Percentiles rank a stretch among this genome's conserved stretches.
phyloP scores from a whole-genome alignment of 2,888 invertebrate genomes.

The Parnassius apollo region DNA sequence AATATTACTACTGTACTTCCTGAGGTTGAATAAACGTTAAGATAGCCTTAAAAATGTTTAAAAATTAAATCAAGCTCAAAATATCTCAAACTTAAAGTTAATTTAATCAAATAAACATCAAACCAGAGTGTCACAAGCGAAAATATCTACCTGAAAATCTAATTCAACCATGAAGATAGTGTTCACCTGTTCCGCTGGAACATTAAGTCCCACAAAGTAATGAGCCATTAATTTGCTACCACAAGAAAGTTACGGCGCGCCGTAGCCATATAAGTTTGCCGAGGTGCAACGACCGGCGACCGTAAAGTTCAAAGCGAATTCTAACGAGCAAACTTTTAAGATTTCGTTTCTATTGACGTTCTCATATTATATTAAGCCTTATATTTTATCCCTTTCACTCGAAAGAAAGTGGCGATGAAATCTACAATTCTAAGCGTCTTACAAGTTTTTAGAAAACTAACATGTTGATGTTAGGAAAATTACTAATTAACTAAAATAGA shows the following conservation, averaged over 20 bases:
- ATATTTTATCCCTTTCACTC: too few species aligned
- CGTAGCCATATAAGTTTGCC: slow-evolving; percentile 1
- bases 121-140: background rate
- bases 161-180: slow-evolving; percentile 18
- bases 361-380: background rate
- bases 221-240: slow-evolving; percentile 24
- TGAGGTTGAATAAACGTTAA: too few species aligned
- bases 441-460: too few species aligned
- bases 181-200: slow-evolving; percentile 15
- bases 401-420: too few species aligned
- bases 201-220: slow-evolving; percentile 21
- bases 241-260: slow-evolving; percentile 12
- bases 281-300: slow-evolving; percentile 1
- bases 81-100: background rate
- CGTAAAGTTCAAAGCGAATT: slow-evolving; percentile 6
- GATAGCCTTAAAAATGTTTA: too few species aligned
- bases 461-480: too few species aligned
- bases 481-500: too few species aligned
- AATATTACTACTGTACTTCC: too few species aligned
- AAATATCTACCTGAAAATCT: slow-evolving; percentile 16
- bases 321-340: slow-evolving; percentile 9
- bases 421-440: too few species aligned
- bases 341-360: slow-evolving; percentile 9
- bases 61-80: too few species aligned
- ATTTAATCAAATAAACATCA: background rate